Conservation (phyloP, 2,113 vertebrate genomes). For the Pongo abelii region DNA sequence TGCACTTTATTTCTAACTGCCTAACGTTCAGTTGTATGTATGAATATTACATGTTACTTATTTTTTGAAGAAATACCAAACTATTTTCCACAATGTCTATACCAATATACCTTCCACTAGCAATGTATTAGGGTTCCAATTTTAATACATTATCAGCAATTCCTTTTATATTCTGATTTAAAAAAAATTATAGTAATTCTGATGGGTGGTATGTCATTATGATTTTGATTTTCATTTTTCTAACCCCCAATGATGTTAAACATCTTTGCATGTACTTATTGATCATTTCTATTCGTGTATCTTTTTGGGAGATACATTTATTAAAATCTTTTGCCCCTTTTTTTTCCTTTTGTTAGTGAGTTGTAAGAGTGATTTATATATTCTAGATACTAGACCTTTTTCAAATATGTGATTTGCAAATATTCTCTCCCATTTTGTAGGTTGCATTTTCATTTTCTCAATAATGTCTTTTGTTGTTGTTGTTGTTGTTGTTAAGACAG, state of each 20-base stretch:
- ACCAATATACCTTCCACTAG: background rate
- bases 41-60: background rate
- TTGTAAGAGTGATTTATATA: background rate
- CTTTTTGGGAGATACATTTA: background rate
- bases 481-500: background rate
- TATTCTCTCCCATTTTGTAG: background rate
- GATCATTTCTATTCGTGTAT: background rate
- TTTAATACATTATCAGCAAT: background rate
- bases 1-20: background rate
- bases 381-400: background rate
- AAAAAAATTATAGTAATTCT: background rate
- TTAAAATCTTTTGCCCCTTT: background rate
- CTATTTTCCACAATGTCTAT: background rate
- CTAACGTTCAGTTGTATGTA: background rate
- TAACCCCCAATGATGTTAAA: background rate
- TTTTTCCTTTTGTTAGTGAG: background rate
- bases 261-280: background rate
- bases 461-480: background rate
- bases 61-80: background rate
- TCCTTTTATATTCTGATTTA: background rate
- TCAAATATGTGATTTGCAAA: background rate
- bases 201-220: background rate
- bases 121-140: background rate
- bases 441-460: background rate
- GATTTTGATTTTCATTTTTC: background rate